These are phyloP conservation scores for Aix galericulata DNA, from an alignment of 2,113 vertebrate genomes.

Conservation along the genomic window DNA sequence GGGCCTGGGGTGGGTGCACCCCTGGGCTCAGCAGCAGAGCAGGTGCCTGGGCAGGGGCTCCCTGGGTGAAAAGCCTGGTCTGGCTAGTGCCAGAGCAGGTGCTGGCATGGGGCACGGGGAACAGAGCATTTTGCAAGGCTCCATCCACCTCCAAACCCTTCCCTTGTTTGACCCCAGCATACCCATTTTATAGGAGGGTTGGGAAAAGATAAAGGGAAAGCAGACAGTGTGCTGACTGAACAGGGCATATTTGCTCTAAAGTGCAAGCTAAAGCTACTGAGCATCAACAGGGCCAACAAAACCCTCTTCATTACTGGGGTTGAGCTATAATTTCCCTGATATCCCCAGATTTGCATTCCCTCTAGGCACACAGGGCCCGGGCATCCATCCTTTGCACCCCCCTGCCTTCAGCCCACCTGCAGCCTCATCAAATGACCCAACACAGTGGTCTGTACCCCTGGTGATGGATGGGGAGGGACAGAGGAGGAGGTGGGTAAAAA, in stretches of 20 bases:
- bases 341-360: neutral
- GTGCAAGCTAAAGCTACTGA: neutral
- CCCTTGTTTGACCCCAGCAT: neutral
- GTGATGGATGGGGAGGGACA: neutral
- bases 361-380: neutral
- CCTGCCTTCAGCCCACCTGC: neutral
- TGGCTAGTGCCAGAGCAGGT: neutral
- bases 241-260: neutral
- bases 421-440: neutral
- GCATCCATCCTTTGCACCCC: fast-evolving
- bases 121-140: neutral
- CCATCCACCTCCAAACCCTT: neutral
- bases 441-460: fast-evolving
- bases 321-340: neutral
- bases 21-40: no score
- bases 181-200: neutral
- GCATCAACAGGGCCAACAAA: neutral
- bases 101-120: no score
- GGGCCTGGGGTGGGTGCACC: no score
- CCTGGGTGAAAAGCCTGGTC: neutral
- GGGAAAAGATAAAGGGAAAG: neutral
- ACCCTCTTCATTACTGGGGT: neutral
- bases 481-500: neutral
- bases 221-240: neutral
- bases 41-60: no score